phyloP scores from a whole-genome alignment of 1,140 invertebrate genomes.

The Capitella teleta region DNA sequence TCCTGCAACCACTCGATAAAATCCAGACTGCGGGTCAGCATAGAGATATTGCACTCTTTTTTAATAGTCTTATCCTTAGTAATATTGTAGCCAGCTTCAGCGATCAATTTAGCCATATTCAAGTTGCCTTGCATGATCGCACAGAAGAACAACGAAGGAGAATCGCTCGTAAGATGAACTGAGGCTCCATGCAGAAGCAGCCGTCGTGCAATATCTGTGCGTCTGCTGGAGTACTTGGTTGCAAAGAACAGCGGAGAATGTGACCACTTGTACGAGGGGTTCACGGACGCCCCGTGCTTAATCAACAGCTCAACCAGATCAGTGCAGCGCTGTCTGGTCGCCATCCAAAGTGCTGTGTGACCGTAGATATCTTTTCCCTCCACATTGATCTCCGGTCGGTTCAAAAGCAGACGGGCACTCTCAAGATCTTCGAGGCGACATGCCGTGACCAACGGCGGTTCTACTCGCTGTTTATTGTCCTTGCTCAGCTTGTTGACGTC shows the following conservation, averaged over 20 bases:
- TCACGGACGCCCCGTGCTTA: conserved; percentile 32
- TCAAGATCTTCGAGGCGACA: conserved; percentile 31
- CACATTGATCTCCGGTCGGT: conserved; percentile 28
- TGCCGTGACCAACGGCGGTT: conserved; percentile 34
- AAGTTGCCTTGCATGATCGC: conserved; percentile 8
- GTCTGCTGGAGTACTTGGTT: conserved; percentile 23
- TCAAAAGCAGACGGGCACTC: conserved; percentile 25
- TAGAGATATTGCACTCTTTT: conserved; percentile 21
- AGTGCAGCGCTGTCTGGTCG: conserved; percentile 28
- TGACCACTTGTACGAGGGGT: conserved; percentile 25
- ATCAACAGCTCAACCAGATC: conserved; percentile 31
- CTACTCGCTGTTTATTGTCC: conserved; percentile 26
- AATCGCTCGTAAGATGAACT: background rate
- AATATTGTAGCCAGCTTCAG: conserved; percentile 23
- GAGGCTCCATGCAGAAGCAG: conserved; percentile 1
- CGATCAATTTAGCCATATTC: conserved; percentile 26
- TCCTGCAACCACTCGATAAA: conserved; percentile 22
- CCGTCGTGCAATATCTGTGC: conserved; percentile 1
- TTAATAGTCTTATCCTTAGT: conserved; percentile 23
- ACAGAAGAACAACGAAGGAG: conserved; percentile 4
- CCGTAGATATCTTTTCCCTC: conserved; percentile 27
- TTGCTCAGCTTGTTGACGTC: conserved; percentile 32
- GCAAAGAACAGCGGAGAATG: conserved; percentile 32
- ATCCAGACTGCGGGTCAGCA: conserved; percentile 15
- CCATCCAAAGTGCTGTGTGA: conserved; percentile 34